Base-by-base conservation (phyloP, 2,797 vertebrate genomes). In the Megalops cyprinoides region DNA sequence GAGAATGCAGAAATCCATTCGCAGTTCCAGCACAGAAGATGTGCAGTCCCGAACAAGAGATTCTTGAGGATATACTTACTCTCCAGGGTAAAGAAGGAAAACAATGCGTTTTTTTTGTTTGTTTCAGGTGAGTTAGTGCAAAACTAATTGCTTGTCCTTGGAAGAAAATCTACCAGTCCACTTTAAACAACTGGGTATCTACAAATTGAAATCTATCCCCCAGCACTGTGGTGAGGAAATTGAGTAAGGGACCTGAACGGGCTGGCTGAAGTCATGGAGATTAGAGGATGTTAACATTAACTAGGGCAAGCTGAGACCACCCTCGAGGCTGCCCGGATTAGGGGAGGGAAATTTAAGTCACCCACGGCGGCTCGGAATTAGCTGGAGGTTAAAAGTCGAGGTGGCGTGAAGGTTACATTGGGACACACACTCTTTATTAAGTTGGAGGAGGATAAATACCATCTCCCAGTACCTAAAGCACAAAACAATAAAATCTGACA, bases 1-100 rank as follows among this genome's bases (percentile, higher is more conserved):
- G 83, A 81, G 80, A 82, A 84, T 85, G 82, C 60, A 86, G 83
- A 44, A 18, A 86, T 84, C 87, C 92, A 91, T 92, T 92, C 92
- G 93, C 93, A 93, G 87, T 85, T 71, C n/a, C 49, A 79, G 85
- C 89, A 75, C 7, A 74, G 78, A 86, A 67, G 82, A 78, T 65
- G 81, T 60, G 65, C 73, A 42, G 65, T 18, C 15, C 44, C 20
- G 37, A 18, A 18, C 65, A 42, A n/a, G 34, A 39, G 39, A 42
- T 69, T 23, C 18, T 23, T 34, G 65, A 37, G 31, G 62, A 67
- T 20, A 67, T 37, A 34, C 39, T 67, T 67, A 18, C 18, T 42
- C 37, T 69, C 37, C 37, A 42, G 37, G 39, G 37, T 42, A 37
- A 69, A 69, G 37, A 69, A n/a, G 65, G 18, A 69, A 69, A 69